Base-by-base conservation (phyloP, 2,797 vertebrate genomes). In the Pagetopsis macropterus region DNA sequence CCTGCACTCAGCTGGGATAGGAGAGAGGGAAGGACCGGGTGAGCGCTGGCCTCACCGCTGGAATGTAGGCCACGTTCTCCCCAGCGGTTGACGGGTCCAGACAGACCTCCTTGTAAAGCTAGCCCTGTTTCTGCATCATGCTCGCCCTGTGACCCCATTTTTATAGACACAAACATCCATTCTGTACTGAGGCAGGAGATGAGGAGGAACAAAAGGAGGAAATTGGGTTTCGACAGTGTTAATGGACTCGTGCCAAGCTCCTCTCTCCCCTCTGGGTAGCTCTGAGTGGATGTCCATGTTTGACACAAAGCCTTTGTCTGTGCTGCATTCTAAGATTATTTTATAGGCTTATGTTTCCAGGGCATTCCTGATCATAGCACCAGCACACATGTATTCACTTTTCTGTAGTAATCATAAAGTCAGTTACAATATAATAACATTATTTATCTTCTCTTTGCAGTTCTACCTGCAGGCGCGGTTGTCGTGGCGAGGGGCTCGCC, bases 391-490 rank as follows among this genome's bases (percentile, higher is more conserved):
- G 63, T 6, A 64, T 61, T 70, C 40, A 72, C 37, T 48, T 49
- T 19, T 44, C 15, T 57, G 12, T 43, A 41, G 21, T 63, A 14
- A 27, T 23, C 5, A 31, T 19, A 56, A 61, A 55, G 46, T 58
- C 23, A 23, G 12, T 3, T 10, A n/a, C 41, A 9, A 51, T 17
- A 43, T 46, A 49, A 56, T 57, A 54, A 40, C 11, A 59, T 31
- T 58, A 19, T 56, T 54, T 43, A 5, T 59, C 52, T 49, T 49
- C 48, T 60, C 27, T 64, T 62, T 62, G 12, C 89, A 96, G 95
- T 95, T 97, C 79, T 96, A 95, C 76, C 81, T 96, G 83, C 95
- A 96, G 89, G 94, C 95, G 0, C 85, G 94, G 55, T 85, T 95
- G 55, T 94, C 92, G 0, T 96, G 95, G 94, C 88, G 83, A 59